Base-by-base conservation (phyloP, 2,797 vertebrate genomes). In the Pogonophryne albipinna region DNA sequence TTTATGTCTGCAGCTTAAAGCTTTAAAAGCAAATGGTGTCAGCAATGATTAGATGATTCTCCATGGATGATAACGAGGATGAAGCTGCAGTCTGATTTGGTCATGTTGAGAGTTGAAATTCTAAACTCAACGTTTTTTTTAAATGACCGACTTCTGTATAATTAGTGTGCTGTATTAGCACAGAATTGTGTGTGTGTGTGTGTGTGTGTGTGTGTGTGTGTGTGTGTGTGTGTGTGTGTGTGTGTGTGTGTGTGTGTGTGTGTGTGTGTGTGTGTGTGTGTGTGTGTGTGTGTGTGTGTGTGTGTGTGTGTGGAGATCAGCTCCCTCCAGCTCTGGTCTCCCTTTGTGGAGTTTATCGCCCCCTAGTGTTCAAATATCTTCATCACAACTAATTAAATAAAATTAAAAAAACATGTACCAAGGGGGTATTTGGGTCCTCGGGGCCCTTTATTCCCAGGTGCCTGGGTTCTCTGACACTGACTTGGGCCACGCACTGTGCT, bases 271-370 rank as follows among this genome's bases (percentile, higher is more conserved):
- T 27, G 4, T 4, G 27, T 5, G 94, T 94, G 93, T 95, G 96
- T 94, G 23, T 23, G 23, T 23, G 23, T 23, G 27, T 1, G 27
- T 1, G 4, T 0, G 1, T 4, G 4, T 27, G 27, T 27, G 94
- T 94, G 93, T 95, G 96, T 94, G 27, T 5, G 27, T 27, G 27
- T 27, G 4, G 95, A 79, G 93, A 90, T 95, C 95, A 96, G 95
- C 92, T 95, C 93, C 93, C 80, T 71, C 8, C 71, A 71, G 69
- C 71, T 17, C 27, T 52, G n/a, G 10, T n/a, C n/a, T 1, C 0
- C 23, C 23, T 72, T 57, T 23, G 60, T 58, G 83, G 87, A 68
- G 52, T 89, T 60, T 94, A 94, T 90, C 91, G 69, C 88, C 90
- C 80, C 79, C 93, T 90, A 64, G 79, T 76, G 88, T 13, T 42